Evolutionary conservation across 2,113 vertebrate species (phyloP), one percentile per base, ranked within the genome.

Genomic region (Asarcornis scutulata): DNA sequence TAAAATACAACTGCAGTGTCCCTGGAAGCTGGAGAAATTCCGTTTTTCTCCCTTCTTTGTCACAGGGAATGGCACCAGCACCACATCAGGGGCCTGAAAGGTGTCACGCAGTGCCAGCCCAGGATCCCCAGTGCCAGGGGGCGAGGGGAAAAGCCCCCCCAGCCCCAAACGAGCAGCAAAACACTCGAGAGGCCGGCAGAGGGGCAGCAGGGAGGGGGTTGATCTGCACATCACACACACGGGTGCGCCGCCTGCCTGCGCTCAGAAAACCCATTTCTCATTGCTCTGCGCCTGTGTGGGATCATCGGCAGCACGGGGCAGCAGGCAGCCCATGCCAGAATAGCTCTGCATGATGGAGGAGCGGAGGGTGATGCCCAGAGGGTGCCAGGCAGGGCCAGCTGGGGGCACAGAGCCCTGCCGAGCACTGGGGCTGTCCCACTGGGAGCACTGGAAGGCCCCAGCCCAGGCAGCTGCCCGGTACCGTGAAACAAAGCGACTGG

Each of bases 61-160:
- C 53, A 10, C 53, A 1, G 34, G 78, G 58, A 79, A 20, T 1
- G 5, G 17, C 91, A 68, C 20, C 79, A 7, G 11, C 42, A 17
- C 14, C 25, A 5, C 23, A 18, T 22, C 76, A 83, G 93, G 48
- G 31, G 21, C 1, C 6, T 2, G 13, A 15, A 29, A 44, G 18
- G 4, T 4, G 4, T 50, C 14, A 6, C 7, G 6, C 18, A 17
- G 23, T 0, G 0, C 52, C 11, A 9, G 13, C 34, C 74, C 81
- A 31, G 26, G 38, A 10, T 2, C 23, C 17, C 4, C 9, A 52
- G 23, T 52, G 38, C 40, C 40, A 40, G 31, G 58, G 7, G 1
- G 10, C 9, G n/a, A 15, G 42, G 16, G 27, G 1, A 20, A 9
- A 56, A 34, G 18, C 11, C 53, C 56, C 12, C 4, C n/a, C 13